Base-by-base conservation (phyloP, 2,113 vertebrate species). In the Vimba vimba region DNA sequence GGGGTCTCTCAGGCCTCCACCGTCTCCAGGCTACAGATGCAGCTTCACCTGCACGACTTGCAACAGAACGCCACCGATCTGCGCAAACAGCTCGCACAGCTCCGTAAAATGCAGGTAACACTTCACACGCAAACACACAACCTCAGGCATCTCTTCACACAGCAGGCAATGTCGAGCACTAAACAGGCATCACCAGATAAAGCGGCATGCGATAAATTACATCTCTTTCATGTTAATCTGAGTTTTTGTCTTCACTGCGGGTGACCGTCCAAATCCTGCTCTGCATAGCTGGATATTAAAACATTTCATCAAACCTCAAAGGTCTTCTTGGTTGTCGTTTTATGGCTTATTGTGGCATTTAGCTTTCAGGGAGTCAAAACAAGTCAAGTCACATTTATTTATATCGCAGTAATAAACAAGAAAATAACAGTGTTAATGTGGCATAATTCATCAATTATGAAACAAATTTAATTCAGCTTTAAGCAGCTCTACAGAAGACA, bases 41-140 rank as follows among this genome's bases (percentile, higher is more conserved):
- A 99, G 94, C 95, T 98, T 86, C 97, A 99, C 88, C 95, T 99
- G 85, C 96, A 98, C 1, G 97, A 97, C 90, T 94, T 99, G 87
- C 97, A 99, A 92, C 97, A 96, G 89, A 99, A 97, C 1, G 95
- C 98, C 91, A 97, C 95, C 1, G 98, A 98, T 88, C 95, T 99
- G 81, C 96, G 97, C 60, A 96, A 97, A 89, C 98, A 99, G 93
- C 96, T 99, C 8, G 91, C 94, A 87, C 97, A 99, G 90, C 90
- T 99, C 77, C 95, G 95, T 86, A 99, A 97, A 89, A 94, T 96
- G 86, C 98, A 99, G 97, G 98, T 99, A 92, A 84, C 75, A 68
- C 15, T 50, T 75, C 47, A n/a, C 71, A 25, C 55, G 39, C 60
- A 33, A 12, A 25, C 59, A 25, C 25, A 9, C 27, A 27, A 55